phyloP scores from a whole-genome alignment of 2,888 invertebrate species.

The Campaea margaritaria region DNA sequence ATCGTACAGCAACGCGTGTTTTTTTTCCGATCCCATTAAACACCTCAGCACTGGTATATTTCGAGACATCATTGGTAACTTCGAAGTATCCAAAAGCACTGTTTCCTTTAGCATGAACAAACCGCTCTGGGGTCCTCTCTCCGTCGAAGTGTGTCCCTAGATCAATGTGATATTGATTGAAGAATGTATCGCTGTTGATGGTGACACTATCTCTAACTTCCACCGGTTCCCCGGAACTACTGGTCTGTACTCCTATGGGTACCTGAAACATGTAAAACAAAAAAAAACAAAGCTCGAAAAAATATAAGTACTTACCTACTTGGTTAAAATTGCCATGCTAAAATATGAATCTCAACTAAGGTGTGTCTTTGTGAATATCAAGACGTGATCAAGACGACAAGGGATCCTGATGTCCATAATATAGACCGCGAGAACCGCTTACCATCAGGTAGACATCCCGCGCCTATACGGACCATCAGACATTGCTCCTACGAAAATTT shows the following conservation, averaged over 20 bases:
- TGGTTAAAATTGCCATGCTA: too few species aligned
- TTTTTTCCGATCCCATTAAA: constrained; percentile 86
- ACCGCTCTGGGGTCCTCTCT: constrained; percentile 94
- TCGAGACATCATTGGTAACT: constrained; percentile 91
- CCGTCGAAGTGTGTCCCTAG: constrained; percentile 90
- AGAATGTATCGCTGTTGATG: constrained; percentile 53
- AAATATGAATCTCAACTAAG: too few species aligned
- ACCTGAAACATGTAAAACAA: constrained; percentile 42
- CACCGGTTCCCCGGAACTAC: constrained; percentile 91
- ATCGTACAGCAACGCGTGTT: constrained; percentile 84
- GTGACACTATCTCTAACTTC: constrained; percentile 83
- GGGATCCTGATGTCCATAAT: too few species aligned
- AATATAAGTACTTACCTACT: too few species aligned
- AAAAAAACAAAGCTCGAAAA: too few species aligned
- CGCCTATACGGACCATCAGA: too few species aligned
- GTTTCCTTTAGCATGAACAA: constrained; percentile 96
- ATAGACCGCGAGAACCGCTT: too few species aligned
- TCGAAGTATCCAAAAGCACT: constrained; percentile 93
- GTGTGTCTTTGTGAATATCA: too few species aligned
- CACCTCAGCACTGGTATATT: constrained; percentile 86
- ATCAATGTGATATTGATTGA: constrained; percentile 83
- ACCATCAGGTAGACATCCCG: too few species aligned
- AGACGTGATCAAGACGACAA: too few species aligned
- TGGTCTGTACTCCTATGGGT: constrained; percentile 77
- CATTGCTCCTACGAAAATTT: too few species aligned